Evolutionary conservation across 1,140 invertebrate genomes (phyloP).

Genomic region (Drosophila repletoides): DNA sequence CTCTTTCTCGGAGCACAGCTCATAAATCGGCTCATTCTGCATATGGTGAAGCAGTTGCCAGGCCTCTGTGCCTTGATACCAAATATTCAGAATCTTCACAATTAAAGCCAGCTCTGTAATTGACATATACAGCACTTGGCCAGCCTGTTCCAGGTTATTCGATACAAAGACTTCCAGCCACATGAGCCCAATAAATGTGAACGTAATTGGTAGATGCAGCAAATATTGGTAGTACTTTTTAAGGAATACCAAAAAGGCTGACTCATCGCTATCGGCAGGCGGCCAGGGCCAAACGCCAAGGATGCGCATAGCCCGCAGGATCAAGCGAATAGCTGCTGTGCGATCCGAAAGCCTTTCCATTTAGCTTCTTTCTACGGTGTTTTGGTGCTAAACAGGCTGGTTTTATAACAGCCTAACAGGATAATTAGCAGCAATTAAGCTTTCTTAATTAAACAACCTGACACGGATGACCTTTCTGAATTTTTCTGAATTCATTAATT

Average conservation of each 20-base stretch:
- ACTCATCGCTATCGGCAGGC: not conserved
- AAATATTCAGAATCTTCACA: slow-evolving; percentile 71
- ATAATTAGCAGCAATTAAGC: slow-evolving; percentile 57
- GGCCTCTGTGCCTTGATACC: slow-evolving; percentile 38
- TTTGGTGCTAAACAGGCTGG: not conserved
- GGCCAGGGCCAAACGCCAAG: slow-evolving; percentile 69
- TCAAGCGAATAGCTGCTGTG: slow-evolving; percentile 28
- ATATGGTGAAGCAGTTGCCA: slow-evolving; percentile 51
- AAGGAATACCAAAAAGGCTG: not conserved
- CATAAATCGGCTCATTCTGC: not conserved
- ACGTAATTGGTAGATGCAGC: slow-evolving; percentile 68
- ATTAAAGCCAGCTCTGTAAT: slow-evolving; percentile 63
- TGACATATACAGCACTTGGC: slow-evolving; percentile 72
- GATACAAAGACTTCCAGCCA: slow-evolving; percentile 67
- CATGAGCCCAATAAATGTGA: slow-evolving; percentile 66
- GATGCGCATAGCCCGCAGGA: slow-evolving; percentile 51
- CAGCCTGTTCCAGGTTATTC: slow-evolving; percentile 58
- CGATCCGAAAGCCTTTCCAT: slow-evolving; percentile 45
- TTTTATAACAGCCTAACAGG: slow-evolving; percentile 33
- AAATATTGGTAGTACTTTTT: slow-evolving; percentile 44
- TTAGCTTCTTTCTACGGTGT: not conserved
- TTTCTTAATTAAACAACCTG: slow-evolving; percentile 35
- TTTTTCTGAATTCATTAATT: too few species aligned
- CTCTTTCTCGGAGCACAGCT: slow-evolving; percentile 35
- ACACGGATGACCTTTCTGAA: too few species aligned